These are phyloP conservation scores for Myiagra hebetior DNA, from an alignment of 2,113 vertebrate species.

Conservation along the genomic window DNA sequence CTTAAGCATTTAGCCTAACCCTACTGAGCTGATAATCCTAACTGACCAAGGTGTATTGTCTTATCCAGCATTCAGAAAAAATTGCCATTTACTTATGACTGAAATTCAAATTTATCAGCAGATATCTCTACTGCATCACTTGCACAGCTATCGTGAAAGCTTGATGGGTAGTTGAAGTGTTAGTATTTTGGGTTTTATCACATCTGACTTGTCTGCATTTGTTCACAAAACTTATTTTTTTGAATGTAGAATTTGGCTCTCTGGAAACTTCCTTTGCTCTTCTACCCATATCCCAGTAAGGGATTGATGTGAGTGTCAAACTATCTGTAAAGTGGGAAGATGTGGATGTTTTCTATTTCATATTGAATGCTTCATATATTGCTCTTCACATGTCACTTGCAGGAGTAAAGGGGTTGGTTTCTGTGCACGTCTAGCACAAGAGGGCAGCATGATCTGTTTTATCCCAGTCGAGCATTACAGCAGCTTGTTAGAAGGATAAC, in stretches of 20 bases:
- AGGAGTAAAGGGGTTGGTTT: background rate
- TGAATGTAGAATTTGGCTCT: background rate
- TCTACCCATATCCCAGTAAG: background rate
- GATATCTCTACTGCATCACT: background rate
- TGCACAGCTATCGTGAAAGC: background rate
- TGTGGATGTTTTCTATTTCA: background rate
- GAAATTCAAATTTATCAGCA: background rate
- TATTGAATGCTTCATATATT: background rate
- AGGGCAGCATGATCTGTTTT: conserved; percentile 75
- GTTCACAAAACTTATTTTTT: background rate
- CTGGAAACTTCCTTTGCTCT: background rate
- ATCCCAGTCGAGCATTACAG: background rate
- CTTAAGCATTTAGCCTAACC: background rate
- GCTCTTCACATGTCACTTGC: background rate
- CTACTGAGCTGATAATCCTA: background rate
- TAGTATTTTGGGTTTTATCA: background rate
- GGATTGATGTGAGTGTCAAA: background rate
- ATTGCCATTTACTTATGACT: background rate
- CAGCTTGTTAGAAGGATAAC: background rate
- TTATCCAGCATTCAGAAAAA: background rate
- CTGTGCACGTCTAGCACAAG: conserved; percentile 61
- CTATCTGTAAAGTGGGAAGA: background rate
- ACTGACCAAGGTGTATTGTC: background rate
- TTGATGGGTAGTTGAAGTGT: background rate
- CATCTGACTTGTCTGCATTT: background rate